Conservation (phyloP, 2,113 vertebrate species). For the Pseudorhombus dupliciocellatus region DNA sequence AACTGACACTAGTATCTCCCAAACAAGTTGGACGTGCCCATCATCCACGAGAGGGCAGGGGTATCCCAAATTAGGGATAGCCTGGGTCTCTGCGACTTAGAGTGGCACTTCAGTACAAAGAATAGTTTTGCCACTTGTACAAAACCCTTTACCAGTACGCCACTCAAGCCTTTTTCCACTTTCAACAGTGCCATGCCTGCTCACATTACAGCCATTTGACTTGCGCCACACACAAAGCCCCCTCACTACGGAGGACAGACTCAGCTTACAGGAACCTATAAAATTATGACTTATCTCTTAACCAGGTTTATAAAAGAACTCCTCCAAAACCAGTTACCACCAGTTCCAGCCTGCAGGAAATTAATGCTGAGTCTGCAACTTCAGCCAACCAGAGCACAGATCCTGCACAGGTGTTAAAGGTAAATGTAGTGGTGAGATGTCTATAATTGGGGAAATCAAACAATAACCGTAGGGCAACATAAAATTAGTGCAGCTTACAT, state of each 20-base stretch:
- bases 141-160: constrained; percentile 1
- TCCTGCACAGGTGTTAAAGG: too few species aligned
- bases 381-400: too few species aligned
- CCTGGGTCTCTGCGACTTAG: background rate
- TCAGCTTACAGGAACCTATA: constrained; percentile 12
- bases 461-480: too few species aligned
- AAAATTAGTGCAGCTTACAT: too few species aligned
- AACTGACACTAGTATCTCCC: constrained; percentile 42
- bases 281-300: constrained; percentile 13
- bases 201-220: constrained; percentile 29
- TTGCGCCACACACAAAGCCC: background rate
- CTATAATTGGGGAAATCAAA: too few species aligned
- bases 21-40: constrained; percentile 39
- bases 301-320: background rate
- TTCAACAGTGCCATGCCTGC: background rate
- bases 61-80: constrained; percentile 1
- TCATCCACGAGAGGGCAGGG: constrained; percentile 1
- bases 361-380: too few species aligned
- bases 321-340: background rate
- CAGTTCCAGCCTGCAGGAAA: too few species aligned
- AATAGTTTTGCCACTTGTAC: background rate
- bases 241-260: background rate
- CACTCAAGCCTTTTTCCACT: constrained; percentile 18
- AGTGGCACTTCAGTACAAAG: background rate
- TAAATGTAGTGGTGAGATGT: too few species aligned